A percentile compares a stretch with the other conserved stretches of the same genome.
phyloP scores from a whole-genome alignment of 2,888 invertebrate genomes.

The Trachelus stipa region DNA sequence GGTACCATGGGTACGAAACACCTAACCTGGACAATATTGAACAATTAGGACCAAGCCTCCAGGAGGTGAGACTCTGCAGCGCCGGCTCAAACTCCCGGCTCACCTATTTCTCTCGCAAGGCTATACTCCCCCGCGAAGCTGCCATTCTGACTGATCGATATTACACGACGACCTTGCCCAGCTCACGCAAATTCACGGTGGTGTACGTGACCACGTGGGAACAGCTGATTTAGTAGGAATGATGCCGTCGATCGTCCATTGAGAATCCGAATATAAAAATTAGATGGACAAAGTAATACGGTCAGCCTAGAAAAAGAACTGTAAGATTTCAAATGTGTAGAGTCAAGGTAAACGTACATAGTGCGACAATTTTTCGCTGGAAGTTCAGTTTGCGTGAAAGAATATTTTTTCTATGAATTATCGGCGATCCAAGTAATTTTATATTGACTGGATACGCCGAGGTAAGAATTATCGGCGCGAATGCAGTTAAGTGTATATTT shows the following conservation, averaged over 20 bases:
- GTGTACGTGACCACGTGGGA: not conserved
- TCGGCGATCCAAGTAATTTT: too few relatives aligned
- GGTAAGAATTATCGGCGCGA: too few relatives aligned
- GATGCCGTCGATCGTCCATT: not conserved
- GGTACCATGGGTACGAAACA: not conserved
- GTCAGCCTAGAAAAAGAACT: not conserved
- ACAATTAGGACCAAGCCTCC: not conserved
- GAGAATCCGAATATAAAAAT: not conserved
- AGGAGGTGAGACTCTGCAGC: not conserved
- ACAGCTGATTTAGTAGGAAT: not conserved
- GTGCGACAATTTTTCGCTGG: not conserved
- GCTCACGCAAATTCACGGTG: not conserved
- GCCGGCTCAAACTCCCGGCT: not conserved
- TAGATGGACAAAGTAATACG: not conserved
- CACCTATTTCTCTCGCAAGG: not conserved
- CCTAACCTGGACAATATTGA: not conserved
- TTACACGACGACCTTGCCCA: not conserved
- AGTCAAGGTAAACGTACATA: not conserved
- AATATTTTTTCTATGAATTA: not conserved
- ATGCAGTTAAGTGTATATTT: too few relatives aligned
- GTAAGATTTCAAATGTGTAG: not conserved
- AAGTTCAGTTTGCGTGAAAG: not conserved
- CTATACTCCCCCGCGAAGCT: not conserved
- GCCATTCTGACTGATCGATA: not conserved
- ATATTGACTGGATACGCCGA: too few relatives aligned